Percentiles rank a stretch among this genome's conserved stretches.
phyloP scores from a whole-genome alignment of 53 echinoderm and acorn worm genomes.

The Paelopatides confundens region DNA sequence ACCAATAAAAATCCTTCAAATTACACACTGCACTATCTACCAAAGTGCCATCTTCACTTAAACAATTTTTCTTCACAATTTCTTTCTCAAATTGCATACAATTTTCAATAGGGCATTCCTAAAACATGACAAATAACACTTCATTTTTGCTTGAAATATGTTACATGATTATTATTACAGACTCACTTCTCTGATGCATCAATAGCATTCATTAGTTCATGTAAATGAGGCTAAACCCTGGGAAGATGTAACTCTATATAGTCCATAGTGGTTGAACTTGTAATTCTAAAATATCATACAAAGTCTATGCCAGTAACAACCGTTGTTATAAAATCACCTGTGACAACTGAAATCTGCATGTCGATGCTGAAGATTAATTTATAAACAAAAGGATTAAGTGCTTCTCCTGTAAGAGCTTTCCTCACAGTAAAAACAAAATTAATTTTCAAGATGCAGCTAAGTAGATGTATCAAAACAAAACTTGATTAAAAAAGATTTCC shows the following conservation, averaged over 20 bases:
- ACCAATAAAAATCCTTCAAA: no score
- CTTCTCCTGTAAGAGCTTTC: background rate
- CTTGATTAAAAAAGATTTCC: background rate
- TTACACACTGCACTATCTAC: no score
- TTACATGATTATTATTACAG: no score
- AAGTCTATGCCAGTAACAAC: background rate
- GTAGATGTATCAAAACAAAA: background rate
- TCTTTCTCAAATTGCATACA: no score
- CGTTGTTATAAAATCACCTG: background rate
- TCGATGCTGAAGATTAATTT: background rate
- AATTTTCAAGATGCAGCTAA: background rate
- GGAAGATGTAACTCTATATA: background rate
- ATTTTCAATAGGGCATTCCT: no score
- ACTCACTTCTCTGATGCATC: background rate
- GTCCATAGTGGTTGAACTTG: background rate
- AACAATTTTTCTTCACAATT: no score
- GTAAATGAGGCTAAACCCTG: background rate
- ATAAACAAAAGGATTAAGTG: constrained; percentile 4
- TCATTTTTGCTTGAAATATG: no score
- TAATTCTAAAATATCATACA: background rate
- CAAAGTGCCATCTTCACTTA: no score
- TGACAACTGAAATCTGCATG: background rate
- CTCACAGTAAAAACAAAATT: background rate
- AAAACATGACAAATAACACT: no score
- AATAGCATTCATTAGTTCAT: background rate